Conservation (phyloP, 1,140 invertebrate genomes). For the Drosophila lowei region DNA sequence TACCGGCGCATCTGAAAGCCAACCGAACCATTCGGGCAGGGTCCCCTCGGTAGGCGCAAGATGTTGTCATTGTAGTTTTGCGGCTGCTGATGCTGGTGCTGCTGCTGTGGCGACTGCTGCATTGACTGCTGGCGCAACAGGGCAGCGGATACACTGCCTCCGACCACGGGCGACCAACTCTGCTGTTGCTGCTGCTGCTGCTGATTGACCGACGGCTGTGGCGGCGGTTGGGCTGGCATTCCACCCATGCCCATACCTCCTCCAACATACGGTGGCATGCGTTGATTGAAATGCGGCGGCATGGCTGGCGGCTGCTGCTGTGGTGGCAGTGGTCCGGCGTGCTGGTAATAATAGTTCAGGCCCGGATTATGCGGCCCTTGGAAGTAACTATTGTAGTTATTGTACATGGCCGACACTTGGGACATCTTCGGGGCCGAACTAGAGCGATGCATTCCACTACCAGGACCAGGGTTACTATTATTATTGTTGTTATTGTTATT, state of each 20-base stretch:
- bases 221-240: constrained; percentile 4
- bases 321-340: constrained; percentile 22
- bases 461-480: constrained; percentile 33
- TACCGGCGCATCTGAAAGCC: constrained; percentile 85
- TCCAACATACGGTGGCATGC: constrained; percentile 53
- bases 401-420: constrained; percentile 56
- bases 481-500: constrained; percentile 61
- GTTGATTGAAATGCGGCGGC: constrained; percentile 55
- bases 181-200: constrained; percentile 75
- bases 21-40: constrained; percentile 85
- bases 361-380: constrained; percentile 31
- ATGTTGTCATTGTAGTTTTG: constrained; percentile 83
- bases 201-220: constrained; percentile 36
- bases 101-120: constrained; percentile 58
- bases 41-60: constrained; percentile 84
- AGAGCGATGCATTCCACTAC: constrained; percentile 57
- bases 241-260: constrained; percentile 23
- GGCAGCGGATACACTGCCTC: constrained; percentile 73
- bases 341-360: constrained; percentile 11
- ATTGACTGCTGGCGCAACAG: constrained; percentile 71
- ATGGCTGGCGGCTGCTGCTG: constrained; percentile 33
- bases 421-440: constrained; percentile 72
- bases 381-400: constrained; percentile 68
- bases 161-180: constrained; percentile 79
- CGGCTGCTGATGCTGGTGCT: constrained; percentile 49